Evolutionary conservation across 2,113 vertebrate genomes (phyloP).

Genomic region (Blennius ocellaris): DNA sequence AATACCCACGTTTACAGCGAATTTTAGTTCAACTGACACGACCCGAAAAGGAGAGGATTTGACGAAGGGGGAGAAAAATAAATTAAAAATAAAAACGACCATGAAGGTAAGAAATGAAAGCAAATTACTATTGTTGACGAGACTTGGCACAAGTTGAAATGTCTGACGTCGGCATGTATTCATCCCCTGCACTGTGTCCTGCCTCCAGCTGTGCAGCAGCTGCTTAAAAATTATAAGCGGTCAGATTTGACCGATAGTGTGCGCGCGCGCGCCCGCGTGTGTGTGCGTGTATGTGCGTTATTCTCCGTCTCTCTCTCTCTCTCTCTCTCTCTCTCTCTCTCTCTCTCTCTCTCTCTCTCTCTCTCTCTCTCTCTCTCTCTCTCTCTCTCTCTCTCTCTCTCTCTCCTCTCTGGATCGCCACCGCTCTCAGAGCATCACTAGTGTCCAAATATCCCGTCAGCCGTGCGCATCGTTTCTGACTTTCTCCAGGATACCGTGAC

Average conservation of each 20-base stretch:
- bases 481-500: slow-evolving; percentile 61
- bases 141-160: slow-evolving; percentile 46
- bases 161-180: background rate
- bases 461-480: slow-evolving; percentile 75
- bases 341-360: slow-evolving; percentile 37
- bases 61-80: slow-evolving; percentile 27
- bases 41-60: slow-evolving; percentile 14
- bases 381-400: slow-evolving; percentile 19
- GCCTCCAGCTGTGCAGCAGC: slow-evolving; percentile 52
- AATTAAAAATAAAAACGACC: slow-evolving; percentile 5
- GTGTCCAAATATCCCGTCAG: slow-evolving; percentile 79
- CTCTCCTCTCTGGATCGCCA: slow-evolving; percentile 53
- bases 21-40: background rate
- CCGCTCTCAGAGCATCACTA: slow-evolving; percentile 79
- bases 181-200: slow-evolving; percentile 7
- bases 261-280: background rate
- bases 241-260: slow-evolving; percentile 68
- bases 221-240: slow-evolving; percentile 49
- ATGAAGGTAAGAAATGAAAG: slow-evolving; percentile 77
- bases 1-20: background rate
- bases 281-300: background rate
- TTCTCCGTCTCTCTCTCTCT: slow-evolving; percentile 25
- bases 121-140: background rate
- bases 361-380: slow-evolving; percentile 50
- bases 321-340: background rate